Base-by-base conservation (phyloP, 92 coral and sea anemone species). In the Porites divaricata region DNA sequence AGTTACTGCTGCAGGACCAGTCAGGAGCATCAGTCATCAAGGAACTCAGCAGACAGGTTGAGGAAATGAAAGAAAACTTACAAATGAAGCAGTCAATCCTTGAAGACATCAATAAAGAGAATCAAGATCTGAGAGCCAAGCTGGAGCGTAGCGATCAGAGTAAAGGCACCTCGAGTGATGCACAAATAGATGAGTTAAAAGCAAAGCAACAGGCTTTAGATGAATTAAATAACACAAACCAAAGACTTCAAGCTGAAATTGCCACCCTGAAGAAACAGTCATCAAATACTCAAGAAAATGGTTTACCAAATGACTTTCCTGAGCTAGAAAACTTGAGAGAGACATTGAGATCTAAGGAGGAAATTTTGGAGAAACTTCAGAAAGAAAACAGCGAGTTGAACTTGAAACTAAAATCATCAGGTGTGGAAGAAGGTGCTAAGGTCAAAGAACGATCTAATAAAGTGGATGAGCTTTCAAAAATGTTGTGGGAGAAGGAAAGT, bases 41-140 rank as follows among this genome's bases (percentile, higher is more conserved):
- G 83, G 98, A 91, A 48, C 89, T 95, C 63, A 95, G 90, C 25
- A 67, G 92, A 23, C 92, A 90, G 79, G 96, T 95, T 22, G 95
- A 88, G 35, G 92, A 88, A 72, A 88, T 92, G 85, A 85, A 81
- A 69, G 93, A 93, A 88, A 93, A 78, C 64, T 89, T 96, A 51
- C 88, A 86, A 67, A 89, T 89, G 41, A 90, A 88, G 72, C 97
- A 96, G 48, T 88, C 92, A 1, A 91, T 93, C 62, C 89, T 96
- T 16, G 80, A 92, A 50, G 99, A 96, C 24, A 88, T 96, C 4
- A 92, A 96, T 82, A 93, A 87, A 79, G 99, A 96, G 86, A 96
- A 96, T 74, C 94, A 90, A 71, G 89, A 91, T 28, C 84, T 96
- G 66, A 89, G 91, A 48, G 81, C 90, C 15, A 94, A 90, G 89